Evolutionary conservation across 2,113 vertebrate genomes (phyloP), one percentile per base, ranked within the genome.

Genomic region (Eulemur macaco): DNA sequence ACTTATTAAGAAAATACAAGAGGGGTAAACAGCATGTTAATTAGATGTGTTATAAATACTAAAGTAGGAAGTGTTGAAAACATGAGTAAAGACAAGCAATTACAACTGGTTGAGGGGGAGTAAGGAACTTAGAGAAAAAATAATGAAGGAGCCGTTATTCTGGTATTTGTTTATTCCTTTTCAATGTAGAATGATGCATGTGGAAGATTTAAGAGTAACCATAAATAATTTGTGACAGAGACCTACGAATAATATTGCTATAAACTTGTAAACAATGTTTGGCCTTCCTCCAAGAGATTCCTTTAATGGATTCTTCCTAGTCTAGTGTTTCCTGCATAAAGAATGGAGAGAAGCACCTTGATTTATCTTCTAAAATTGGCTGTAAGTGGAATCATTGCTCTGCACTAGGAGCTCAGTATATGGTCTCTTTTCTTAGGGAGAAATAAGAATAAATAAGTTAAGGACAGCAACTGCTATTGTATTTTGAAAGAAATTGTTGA

Each of bases 1-100:
- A 34, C 27, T 85, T 80, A 73, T 89, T 89, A 94, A 97, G 71
- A 39, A 95, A 77, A 89, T 50, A 31, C 29, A 71, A 87, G 39
- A n/a, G 39, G 25, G 17, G 7, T 58, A 66, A 95, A 47, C 11
- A 85, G 25, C 8, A 31, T 50, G 17, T 34, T 91, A 64, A 77
- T 68, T 74, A 83, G 47, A 39, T 89, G 87, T 90, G 12, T 29
- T 81, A 5, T 78, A 68, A 77, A 54, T 82, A 91, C 31, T 63
- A 14, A 86, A 68, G 54, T 73, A 84, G 68, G 15, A 96, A 87
- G 60, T 80, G 8, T 66, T 81, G 71, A 93, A 93, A 81, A 60
- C 31, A 71, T 87, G 47, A 34, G 34, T 69, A 52, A 34, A 92
- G 31, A 50, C 3, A 93, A 34, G 3, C 14, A 78, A 58, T 37